Evolutionary conservation across 2,797 vertebrate species (phyloP).

Genomic region (Glossophaga mutica): DNA sequence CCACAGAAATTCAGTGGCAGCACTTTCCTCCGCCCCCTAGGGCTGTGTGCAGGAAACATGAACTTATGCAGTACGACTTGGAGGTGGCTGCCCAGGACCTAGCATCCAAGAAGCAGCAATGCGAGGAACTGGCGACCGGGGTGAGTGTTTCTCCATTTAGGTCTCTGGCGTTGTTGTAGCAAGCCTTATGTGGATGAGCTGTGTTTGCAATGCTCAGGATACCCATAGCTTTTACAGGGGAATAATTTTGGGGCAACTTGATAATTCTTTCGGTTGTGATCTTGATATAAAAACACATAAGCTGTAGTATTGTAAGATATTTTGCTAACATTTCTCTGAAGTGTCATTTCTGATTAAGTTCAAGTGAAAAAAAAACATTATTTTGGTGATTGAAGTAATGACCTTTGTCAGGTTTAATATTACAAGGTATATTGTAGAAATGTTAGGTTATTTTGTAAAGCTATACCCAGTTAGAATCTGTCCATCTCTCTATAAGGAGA

Average conservation of each 20-base stretch:
- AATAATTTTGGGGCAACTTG: not conserved
- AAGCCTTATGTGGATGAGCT: not conserved
- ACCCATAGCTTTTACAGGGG: not conserved
- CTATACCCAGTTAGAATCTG: not conserved
- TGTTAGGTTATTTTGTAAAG: slow-evolving; percentile 24
- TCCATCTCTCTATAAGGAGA: not conserved
- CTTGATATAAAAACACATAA: not conserved
- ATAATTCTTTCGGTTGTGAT: not conserved
- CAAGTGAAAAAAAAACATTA: not conserved
- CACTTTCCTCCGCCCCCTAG: slow-evolving; percentile 79
- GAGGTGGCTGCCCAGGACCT: slow-evolving; percentile 93
- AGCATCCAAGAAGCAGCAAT: slow-evolving; percentile 93
- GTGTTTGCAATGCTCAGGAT: not conserved
- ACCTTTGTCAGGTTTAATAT: not conserved
- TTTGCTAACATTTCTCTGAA: not conserved
- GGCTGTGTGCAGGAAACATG: slow-evolving; percentile 95
- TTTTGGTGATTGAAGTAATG: not conserved
- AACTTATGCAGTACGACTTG: slow-evolving; percentile 95
- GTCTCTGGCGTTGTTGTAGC: not conserved
- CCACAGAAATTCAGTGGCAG: not conserved
- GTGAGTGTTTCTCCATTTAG: slow-evolving; percentile 81
- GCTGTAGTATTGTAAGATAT: not conserved
- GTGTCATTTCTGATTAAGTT: not conserved
- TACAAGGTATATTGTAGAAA: not conserved
- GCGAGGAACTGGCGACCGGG: slow-evolving; percentile 95